Evolutionary conservation across 2,888 invertebrate species (phyloP), one percentile per base, ranked within the genome.

Genomic region (Meganola albula): DNA sequence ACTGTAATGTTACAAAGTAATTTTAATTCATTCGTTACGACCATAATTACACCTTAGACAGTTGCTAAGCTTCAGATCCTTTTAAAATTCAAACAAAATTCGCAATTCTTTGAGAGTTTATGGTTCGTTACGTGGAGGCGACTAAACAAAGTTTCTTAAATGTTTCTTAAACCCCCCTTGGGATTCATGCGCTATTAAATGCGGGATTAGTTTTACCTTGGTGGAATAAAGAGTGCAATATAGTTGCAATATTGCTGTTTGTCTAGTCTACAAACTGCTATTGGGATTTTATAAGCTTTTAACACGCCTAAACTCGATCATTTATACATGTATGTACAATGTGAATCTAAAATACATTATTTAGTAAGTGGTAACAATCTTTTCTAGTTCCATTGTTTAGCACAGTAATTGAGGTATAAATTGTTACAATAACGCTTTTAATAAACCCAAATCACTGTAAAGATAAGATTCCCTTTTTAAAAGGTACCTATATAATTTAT

Each of bases 111-210:
- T 24, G 38, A 27, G 63, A 66, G 58, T 69, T 61, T 66, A 61
- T 62, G 47, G 54, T 63, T 60, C 53, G 50, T 61, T 55, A 54
- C 52, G 46, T 55, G 53, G 53, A 37, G 57, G 57, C 53, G 48
- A 63, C 65, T 7, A 20, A 20, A 20, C 20, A 3, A 60, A 62
- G 51, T 53, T 56, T 48, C 51, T 59, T 56, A 58, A 69, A 60
- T 44, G 53, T 49, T 46, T 46, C 47, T 56, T 48, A 38, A 58
- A 54, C 58, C 57, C 53, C 46, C 50, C 40, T 45, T 41, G 53
- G 51, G 52, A 45, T 63, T 65, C 61, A 56, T 63, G 68, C 58
- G 55, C 65, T 63, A 73, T 74, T 74, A 61, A 71, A 59, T 58
- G 35, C 34, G 40, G 53, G 62, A 66, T 74, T 71, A 64, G 67